A percentile compares a stretch with the other conserved stretches of the same genome.
Conservation (phyloP, 2,113 vertebrate genomes). For the Chionis minor region DNA sequence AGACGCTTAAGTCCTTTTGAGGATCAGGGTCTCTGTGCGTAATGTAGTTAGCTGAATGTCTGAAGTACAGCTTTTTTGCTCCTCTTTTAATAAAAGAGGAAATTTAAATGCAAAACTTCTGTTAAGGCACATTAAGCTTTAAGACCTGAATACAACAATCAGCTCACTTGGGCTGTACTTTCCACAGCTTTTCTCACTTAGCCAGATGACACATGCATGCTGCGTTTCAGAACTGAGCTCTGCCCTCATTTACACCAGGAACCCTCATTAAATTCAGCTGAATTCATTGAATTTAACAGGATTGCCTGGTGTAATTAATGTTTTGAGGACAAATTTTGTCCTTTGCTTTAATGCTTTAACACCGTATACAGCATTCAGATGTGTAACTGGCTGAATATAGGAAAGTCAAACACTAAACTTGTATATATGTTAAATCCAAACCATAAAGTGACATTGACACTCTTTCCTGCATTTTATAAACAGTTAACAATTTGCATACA, state of each 20-base stretch:
- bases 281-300: constrained; percentile 46
- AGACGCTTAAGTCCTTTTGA: neutral
- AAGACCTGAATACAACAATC: constrained; percentile 18
- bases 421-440: neutral
- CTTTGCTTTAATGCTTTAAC: constrained; percentile 26
- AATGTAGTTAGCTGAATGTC: neutral
- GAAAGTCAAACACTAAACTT: neutral
- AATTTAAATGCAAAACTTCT: constrained; percentile 61
- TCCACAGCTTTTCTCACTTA: constrained; percentile 40
- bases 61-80: constrained; percentile 24
- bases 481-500: constrained; percentile 39
- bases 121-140: constrained; percentile 56
- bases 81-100: neutral
- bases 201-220: constrained; percentile 48
- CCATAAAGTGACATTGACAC: neutral
- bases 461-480: constrained; percentile 28
- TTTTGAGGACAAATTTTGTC: constrained; percentile 54
- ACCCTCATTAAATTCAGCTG: constrained; percentile 35
- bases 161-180: neutral
- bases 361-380: neutral
- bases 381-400: neutral
- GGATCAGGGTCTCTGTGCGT: neutral
- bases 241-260: constrained; percentile 49
- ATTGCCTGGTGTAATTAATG: constrained; percentile 46
- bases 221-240: constrained; percentile 25